Evolutionary conservation across 1,140 invertebrate genomes (phyloP), one percentile per base, ranked within the genome.

Genomic region (Epicauta chinensis): DNA sequence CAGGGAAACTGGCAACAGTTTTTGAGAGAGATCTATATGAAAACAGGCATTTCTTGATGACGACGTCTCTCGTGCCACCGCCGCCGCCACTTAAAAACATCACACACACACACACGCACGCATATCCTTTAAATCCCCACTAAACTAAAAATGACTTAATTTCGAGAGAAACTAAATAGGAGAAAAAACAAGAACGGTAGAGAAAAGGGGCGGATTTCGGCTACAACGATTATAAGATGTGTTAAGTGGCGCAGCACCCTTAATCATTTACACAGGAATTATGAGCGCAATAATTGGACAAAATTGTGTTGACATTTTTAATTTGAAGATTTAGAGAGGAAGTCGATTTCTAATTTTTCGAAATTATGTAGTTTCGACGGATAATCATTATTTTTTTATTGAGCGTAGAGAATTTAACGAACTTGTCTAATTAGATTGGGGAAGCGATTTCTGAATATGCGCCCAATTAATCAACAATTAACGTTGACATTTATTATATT

Each of bases 171-270:
- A n/a, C n/a, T n/a, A n/a, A n/a, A n/a, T n/a, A n/a, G n/a, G n/a
- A n/a, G n/a, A n/a, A n/a, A n/a, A n/a, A n/a, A n/a, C n/a, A n/a
- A n/a, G n/a, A n/a, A n/a, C n/a, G n/a, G n/a, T 23, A 5, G 23
- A 23, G 23, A 55, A 58, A 58, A 43, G 38, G 56, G 56, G 56
- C 56, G 56, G 56, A 55, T 51, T 58, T 50, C 50, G 45, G 37
- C 37, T 36, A 37, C 41, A 43, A 58, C 42, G 56, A 47, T 43
- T 23, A 58, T 58, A 48, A 60, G 42, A 46, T 47, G 23, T 23
- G 51, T 56, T 48, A 60, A 60, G 55, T 60, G 55, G 55, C 49
- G 50, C n/a, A n/a, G n/a, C n/a, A n/a, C n/a, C 51, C 47, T 34
- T 46, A 42, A 50, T 48, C 39, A 51, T 44, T 40, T 40, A 34